Base-by-base conservation (phyloP, 2,797 vertebrate species). In the Pteronotus mesoamericanus region DNA sequence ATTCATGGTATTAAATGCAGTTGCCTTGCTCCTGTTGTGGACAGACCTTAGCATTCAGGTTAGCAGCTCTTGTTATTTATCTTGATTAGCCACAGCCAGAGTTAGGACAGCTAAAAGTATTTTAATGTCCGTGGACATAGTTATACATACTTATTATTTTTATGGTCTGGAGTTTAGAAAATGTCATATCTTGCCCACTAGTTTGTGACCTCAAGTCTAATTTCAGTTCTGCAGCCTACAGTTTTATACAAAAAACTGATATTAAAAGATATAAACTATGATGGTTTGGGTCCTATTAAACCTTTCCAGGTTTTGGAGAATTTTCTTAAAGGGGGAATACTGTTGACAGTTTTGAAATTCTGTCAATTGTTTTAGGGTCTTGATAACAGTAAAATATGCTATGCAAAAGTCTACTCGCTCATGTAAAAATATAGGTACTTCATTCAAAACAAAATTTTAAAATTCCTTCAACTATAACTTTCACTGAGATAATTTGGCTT, bases 381-480 rank as follows among this genome's bases (percentile, higher is more conserved):
- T 22, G 10, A 16, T 88, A 39, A 80, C 11, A 91, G 94, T 37
- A 69, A 94, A 96, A 15, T 21, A 77, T 48, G 55, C 32, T 82
- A 12, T 59, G 9, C 26, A 61, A 69, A 89, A 89, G 15, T 82
- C 9, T 64, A 29, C 29, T 79, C 22, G 26, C 7, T 7, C 14
- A 29, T 55, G 68, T 44, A 66, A 90, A 94, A 88, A 4, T 34
- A 61, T 55, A 85, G 22, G 48, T 57, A 68, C 19, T 14, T 15
- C 9, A 91, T 59, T 88, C 59, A 53, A 89, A 94, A 71, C 80
- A 78, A 57, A 91, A 86, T 59, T 95, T 51, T 24, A 37, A 92
- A 79, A 24, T 44, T 64, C 10, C 37, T 80, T 84, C 10, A 29
- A 37, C 9, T 86, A 3, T 2, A n/a, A 19, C 0, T 71, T 48